Percentiles rank a stretch among this genome's conserved stretches.
phyloP scores from a whole-genome alignment of 2,113 vertebrate genomes.

The Dasypus novemcinctus region DNA sequence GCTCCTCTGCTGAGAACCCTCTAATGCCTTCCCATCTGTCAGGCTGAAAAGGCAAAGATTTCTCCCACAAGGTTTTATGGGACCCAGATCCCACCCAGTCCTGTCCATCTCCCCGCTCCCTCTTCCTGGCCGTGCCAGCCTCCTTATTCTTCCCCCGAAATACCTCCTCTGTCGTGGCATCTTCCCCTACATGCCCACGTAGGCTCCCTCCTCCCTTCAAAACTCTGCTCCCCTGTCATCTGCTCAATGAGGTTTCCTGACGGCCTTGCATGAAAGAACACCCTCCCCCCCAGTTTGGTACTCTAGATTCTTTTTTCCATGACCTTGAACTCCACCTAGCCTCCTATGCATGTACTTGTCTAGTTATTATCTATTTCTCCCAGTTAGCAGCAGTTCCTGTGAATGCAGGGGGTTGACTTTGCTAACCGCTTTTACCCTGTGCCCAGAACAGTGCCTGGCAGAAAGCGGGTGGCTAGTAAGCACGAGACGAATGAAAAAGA shows the following conservation, averaged over 20 bases:
- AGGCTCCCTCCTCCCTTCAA: not conserved
- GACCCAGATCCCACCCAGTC: not conserved
- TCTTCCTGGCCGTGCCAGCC: not conserved
- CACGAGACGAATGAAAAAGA: not conserved
- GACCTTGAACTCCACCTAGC: not conserved
- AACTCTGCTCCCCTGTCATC: not conserved
- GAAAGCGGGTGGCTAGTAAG: not conserved
- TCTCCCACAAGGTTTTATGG: not conserved
- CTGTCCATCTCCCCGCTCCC: not conserved
- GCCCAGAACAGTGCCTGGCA: constrained; percentile 18
- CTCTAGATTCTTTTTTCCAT: not conserved
- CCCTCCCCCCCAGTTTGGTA: not conserved
- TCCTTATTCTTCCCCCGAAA: not conserved
- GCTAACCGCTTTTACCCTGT: not conserved
- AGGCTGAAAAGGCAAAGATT: not conserved
- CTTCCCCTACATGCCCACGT: not conserved
- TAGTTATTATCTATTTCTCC: not conserved
- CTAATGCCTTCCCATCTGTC: not conserved
- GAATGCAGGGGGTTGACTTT: not conserved
- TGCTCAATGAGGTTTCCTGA: not conserved
- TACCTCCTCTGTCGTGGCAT: not conserved
- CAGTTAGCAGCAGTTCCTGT: not conserved
- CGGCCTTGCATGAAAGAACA: not conserved
- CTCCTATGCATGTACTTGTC: not conserved
- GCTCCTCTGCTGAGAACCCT: not conserved